These are phyloP conservation scores for Zaprionus vittiger DNA, from an alignment of 1,140 invertebrate genomes.

Conservation along the genomic window DNA sequence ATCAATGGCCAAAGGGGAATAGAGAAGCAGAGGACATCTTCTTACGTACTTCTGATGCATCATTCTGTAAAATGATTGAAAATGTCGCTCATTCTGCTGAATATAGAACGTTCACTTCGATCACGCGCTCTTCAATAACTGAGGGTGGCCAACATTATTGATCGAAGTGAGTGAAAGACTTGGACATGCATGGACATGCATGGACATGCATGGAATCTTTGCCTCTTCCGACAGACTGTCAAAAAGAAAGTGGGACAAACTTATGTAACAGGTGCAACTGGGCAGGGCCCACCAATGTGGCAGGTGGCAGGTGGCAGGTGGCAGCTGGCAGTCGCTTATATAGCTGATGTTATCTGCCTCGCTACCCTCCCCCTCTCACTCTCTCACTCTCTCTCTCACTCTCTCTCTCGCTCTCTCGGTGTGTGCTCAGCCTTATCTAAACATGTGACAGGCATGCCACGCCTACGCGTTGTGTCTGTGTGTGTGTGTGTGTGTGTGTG, in stretches of 20 bases:
- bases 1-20: too few species aligned
- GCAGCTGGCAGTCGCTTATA: background rate
- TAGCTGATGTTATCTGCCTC: background rate
- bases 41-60: too few species aligned
- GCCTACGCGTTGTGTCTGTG: background rate
- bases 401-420: background rate
- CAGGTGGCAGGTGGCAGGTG: background rate
- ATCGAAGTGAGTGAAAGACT: background rate
- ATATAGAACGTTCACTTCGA: background rate
- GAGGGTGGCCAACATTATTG: background rate
- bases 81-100: too few species aligned
- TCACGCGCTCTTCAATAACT: background rate
- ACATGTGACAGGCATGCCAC: slow-evolving; percentile 17
- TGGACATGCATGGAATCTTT: slow-evolving; percentile 1
- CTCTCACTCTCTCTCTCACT: background rate
- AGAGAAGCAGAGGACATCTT: too few species aligned
- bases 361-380: too few species aligned
- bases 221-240: slow-evolving; percentile 2
- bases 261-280: slow-evolving; percentile 11
- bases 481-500: too few species aligned
- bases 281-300: background rate
- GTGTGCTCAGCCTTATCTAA: slow-evolving; percentile 26
- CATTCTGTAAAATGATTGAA: too few species aligned
- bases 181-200: background rate
- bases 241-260: slow-evolving; percentile 1